Percentiles rank a stretch among this genome's conserved stretches.
Evolutionary conservation across 1,140 invertebrate species (phyloP).

Genomic region (Orchestia grillus): DNA sequence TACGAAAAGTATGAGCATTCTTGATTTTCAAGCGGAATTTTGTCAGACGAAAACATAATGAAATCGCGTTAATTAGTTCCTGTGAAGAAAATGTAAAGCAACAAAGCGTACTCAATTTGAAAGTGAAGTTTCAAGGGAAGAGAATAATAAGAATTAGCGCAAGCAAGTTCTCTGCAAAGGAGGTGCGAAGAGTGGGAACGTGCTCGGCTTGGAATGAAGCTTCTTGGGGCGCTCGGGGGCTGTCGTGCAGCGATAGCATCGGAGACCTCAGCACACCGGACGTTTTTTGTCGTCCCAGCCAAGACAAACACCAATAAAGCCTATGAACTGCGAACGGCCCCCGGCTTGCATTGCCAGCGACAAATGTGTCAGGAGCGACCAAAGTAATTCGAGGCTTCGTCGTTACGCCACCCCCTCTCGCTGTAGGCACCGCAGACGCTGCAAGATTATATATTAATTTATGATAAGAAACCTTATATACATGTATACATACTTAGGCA

Average conservation of each 20-base stretch:
- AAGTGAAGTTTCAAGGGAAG: neutral
- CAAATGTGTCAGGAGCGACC: slow-evolving; percentile 11
- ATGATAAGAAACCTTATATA: neutral
- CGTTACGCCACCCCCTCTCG: neutral
- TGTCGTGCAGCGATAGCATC: slow-evolving; percentile 35
- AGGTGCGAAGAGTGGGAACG: neutral
- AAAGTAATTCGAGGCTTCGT: neutral
- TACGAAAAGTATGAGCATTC: no score
- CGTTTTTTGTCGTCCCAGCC: neutral
- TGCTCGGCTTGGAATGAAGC: neutral
- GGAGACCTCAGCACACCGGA: neutral
- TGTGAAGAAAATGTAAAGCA: neutral
- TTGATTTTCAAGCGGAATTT: no score
- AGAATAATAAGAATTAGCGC: neutral
- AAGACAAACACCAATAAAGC: slow-evolving; percentile 44
- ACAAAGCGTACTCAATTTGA: neutral
- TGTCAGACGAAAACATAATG: no score
- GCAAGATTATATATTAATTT: neutral
- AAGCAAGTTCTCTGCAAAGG: neutral
- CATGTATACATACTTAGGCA: neutral
- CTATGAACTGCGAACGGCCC: slow-evolving; percentile 24
- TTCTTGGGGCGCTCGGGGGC: slow-evolving; percentile 25
- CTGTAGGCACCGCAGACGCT: neutral
- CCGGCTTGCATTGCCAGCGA: slow-evolving; percentile 28
- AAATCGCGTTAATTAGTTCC: no score